These are phyloP conservation scores for Nannoperca australis DNA, from an alignment of 2,797 vertebrate genomes.

Conservation along the genomic window DNA sequence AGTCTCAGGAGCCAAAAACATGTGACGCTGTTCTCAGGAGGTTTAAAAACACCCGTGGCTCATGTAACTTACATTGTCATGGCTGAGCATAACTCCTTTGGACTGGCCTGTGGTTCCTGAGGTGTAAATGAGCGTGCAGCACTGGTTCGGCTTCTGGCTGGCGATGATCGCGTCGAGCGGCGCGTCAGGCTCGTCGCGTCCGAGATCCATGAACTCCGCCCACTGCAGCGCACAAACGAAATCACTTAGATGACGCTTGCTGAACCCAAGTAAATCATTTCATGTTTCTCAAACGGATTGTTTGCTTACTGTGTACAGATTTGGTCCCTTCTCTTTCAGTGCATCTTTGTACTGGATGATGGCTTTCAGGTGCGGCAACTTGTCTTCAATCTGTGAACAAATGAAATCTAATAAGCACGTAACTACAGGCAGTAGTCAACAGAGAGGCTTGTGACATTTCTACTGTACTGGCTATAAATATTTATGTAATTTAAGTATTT, in stretches of 20 bases:
- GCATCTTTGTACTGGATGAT: constrained; percentile 91
- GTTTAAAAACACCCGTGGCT: neutral
- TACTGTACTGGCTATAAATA: neutral
- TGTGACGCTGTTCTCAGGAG: neutral
- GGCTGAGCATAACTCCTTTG: constrained; percentile 97
- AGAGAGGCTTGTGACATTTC: neutral
- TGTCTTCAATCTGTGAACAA: constrained; percentile 85
- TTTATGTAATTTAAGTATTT: neutral
- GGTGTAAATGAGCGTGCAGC: constrained; percentile 94
- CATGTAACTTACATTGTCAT: constrained; percentile 91
- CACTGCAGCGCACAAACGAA: constrained; percentile 81
- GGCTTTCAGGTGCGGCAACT: constrained; percentile 90
- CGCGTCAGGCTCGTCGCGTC: constrained; percentile 77
- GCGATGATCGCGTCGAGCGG: constrained; percentile 84
- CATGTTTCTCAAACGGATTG: accelerated
- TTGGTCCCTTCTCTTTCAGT: constrained; percentile 87
- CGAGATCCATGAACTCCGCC: constrained; percentile 91
- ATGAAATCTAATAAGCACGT: neutral
- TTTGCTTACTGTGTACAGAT: constrained; percentile 91
- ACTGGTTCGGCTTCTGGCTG: constrained; percentile 92
- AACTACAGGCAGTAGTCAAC: neutral
- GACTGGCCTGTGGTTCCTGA: constrained; percentile 93
- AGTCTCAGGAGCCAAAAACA: neutral
- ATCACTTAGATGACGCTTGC: neutral
- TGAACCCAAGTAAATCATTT: no score